A percentile compares a stretch with the other conserved stretches of the same genome.
phyloP scores from a whole-genome alignment of 2,888 invertebrate genomes.

The Cheilosia grossa region DNA sequence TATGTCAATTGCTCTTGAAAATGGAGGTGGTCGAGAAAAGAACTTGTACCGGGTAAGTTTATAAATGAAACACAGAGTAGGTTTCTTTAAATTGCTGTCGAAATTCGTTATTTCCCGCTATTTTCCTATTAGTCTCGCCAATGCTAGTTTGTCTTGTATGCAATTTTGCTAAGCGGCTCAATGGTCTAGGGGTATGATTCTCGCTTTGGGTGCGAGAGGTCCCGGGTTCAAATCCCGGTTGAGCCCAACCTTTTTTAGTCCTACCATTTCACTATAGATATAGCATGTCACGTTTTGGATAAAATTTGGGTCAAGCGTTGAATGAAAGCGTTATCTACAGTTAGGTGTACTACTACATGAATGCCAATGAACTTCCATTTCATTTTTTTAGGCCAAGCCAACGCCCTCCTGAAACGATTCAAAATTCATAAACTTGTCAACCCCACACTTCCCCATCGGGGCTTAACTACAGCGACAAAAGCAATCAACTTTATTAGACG shows the following conservation, averaged over 20 bases:
- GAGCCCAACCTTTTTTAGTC: slow-evolving; percentile 36
- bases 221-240: slow-evolving; percentile 74
- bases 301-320: too few relatives aligned
- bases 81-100: too few relatives aligned
- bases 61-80: too few relatives aligned
- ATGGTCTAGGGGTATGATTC: slow-evolving; percentile 75
- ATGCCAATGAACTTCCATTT: not conserved
- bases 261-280: not conserved
- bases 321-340: too few relatives aligned
- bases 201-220: slow-evolving; percentile 74
- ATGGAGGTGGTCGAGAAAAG: too few relatives aligned
- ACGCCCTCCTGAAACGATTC: not conserved
- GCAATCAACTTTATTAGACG: not conserved
- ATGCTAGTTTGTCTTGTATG: not conserved
- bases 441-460: too few relatives aligned
- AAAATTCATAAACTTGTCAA: too few relatives aligned
- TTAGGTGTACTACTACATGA: not conserved
- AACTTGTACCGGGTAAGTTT: too few relatives aligned
- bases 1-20: too few relatives aligned
- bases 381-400: not conserved
- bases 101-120: too few relatives aligned
- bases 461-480: too few relatives aligned
- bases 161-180: slow-evolving; percentile 41
- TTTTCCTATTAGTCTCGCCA: too few relatives aligned
- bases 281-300: not conserved